Conservation (phyloP, 2,888 invertebrate genomes). For the Mystacides longicornis region DNA sequence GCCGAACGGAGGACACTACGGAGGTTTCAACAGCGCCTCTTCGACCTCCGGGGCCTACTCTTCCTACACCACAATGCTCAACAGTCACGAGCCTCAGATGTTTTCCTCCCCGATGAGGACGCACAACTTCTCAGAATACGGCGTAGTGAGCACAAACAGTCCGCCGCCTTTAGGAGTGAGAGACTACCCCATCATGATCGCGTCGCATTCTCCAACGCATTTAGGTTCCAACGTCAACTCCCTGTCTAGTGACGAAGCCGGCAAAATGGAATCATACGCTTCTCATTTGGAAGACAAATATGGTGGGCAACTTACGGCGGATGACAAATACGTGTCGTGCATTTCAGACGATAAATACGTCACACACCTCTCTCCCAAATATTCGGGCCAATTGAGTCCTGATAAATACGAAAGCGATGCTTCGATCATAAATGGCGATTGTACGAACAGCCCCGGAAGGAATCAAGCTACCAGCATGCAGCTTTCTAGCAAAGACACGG, state of each 20-base stretch:
- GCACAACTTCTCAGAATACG: slow-evolving; percentile 51
- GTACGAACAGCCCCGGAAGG: slow-evolving; percentile 29
- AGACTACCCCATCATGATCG: slow-evolving; percentile 58
- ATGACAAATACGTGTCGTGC: slow-evolving; percentile 44
- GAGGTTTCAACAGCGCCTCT: slow-evolving; percentile 53
- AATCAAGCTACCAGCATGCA: slow-evolving; percentile 34
- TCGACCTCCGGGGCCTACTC: slow-evolving; percentile 51
- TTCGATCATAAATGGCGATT: slow-evolving; percentile 24
- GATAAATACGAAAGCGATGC: slow-evolving; percentile 34
- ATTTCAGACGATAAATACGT: slow-evolving; percentile 46
- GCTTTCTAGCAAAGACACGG: slow-evolving; percentile 40
- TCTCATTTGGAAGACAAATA: slow-evolving; percentile 49
- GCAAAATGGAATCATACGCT: slow-evolving; percentile 40
- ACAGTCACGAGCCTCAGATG: slow-evolving; percentile 67
- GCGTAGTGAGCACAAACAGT: slow-evolving; percentile 47
- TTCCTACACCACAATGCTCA: slow-evolving; percentile 60
- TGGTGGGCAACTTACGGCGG: slow-evolving; percentile 36
- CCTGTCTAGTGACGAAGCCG: slow-evolving; percentile 32
- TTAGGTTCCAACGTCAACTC: slow-evolving; percentile 29
- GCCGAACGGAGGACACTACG: slow-evolving; percentile 58
- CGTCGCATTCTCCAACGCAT: slow-evolving; percentile 49
- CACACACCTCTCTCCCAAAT: slow-evolving; percentile 52
- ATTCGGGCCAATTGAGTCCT: slow-evolving; percentile 49
- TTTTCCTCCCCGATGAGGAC: slow-evolving; percentile 56
- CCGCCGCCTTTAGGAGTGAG: slow-evolving; percentile 57